phyloP scores from a whole-genome alignment of 2,113 vertebrate genomes.

The Python bivittatus region DNA sequence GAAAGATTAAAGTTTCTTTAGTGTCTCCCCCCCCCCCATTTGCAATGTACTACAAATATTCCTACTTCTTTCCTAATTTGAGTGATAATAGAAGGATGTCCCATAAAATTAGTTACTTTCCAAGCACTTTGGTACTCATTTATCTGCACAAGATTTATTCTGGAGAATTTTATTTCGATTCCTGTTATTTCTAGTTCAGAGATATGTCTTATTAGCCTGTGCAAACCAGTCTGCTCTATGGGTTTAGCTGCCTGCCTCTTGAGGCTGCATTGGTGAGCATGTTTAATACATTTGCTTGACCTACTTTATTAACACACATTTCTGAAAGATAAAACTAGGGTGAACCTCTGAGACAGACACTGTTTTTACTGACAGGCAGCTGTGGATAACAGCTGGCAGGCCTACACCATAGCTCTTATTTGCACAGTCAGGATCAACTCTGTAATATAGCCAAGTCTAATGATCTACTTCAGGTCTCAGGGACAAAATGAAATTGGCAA shows the following conservation, averaged over 20 bases:
- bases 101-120: neutral
- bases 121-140: neutral
- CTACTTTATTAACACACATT: constrained; percentile 10
- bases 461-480: neutral
- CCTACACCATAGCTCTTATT: neutral
- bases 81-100: neutral
- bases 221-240: neutral
- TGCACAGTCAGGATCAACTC: neutral
- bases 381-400: neutral
- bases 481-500: neutral
- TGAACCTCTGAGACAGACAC: neutral
- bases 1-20: neutral
- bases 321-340: neutral
- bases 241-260: constrained; percentile 1
- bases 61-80: too few relatives aligned
- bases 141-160: neutral
- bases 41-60: neutral
- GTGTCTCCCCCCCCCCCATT: neutral
- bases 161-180: neutral
- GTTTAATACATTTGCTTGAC: neutral
- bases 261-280: neutral
- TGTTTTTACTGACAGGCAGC: neutral
- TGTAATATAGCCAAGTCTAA: neutral
- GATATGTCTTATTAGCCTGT: neutral
- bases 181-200: neutral